Evolutionary conservation across 2,888 invertebrate species (phyloP).

Genomic region (Dasypogon diadema): DNA sequence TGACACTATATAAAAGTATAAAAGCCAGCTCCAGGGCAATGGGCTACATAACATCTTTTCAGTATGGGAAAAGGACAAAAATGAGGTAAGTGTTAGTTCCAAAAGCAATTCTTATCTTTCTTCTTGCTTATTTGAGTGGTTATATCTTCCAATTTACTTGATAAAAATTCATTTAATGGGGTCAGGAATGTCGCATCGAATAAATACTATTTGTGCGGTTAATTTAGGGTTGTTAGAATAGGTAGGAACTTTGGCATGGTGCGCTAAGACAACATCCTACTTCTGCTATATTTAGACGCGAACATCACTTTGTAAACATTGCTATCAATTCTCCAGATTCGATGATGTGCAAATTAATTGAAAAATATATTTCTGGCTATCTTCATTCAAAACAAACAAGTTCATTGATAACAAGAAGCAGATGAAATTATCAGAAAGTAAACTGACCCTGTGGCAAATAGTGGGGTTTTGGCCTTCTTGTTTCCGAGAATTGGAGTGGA

Average conservation of each 20-base stretch:
- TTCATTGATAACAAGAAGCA: conserved; percentile 9
- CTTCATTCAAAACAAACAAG: neutral
- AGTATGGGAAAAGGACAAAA: conserved; percentile 54
- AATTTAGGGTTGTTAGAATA: neutral
- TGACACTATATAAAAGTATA: conserved; percentile 54
- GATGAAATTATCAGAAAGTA: neutral
- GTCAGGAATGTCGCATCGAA: neutral
- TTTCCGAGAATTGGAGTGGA: no score
- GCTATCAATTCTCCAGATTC: conserved; percentile 4
- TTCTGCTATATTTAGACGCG: conserved; percentile 20
- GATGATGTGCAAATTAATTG: conserved; percentile 15
- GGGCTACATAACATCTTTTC: conserved; percentile 53
- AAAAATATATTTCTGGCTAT: conserved; percentile 3
- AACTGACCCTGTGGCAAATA: conserved; percentile 12
- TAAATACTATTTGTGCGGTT: neutral
- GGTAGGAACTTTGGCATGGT: neutral
- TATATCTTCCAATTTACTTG: neutral
- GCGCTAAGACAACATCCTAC: neutral
- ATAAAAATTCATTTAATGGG: neutral
- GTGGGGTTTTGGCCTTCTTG: no score
- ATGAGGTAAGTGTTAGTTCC: conserved; percentile 49
- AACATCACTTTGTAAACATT: conserved; percentile 18
- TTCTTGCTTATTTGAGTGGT: neutral
- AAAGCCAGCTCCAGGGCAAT: conserved; percentile 51
- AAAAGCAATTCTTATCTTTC: neutral